These are phyloP conservation scores for Stomorhina lunata DNA, from an alignment of 2,888 invertebrate species.

Conservation along the genomic window DNA sequence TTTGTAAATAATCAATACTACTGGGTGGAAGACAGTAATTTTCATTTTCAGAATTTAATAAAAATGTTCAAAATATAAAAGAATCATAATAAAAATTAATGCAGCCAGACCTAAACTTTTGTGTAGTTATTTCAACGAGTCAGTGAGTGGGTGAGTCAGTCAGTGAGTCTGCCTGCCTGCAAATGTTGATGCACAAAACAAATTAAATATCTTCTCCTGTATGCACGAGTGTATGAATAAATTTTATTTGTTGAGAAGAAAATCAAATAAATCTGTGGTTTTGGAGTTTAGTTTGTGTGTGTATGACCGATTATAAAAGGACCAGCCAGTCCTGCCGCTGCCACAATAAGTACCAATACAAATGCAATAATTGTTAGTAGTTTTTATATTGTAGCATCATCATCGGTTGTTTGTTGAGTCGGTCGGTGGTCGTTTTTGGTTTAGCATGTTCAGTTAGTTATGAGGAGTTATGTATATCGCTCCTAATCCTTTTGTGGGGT, in stretches of 20 bases:
- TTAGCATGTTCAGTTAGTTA: background rate
- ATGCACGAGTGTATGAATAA: constrained; percentile 33
- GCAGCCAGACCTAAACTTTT: background rate
- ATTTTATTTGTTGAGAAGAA: constrained; percentile 44
- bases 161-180: background rate
- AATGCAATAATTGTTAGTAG: background rate
- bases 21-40: constrained; percentile 48
- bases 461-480: background rate
- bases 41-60: constrained; percentile 11
- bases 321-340: background rate
- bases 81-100: constrained; percentile 16
- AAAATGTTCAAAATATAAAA: constrained; percentile 17
- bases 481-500: constrained; percentile 37
- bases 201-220: constrained; percentile 32
- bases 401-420: background rate
- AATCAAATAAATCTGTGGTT: constrained; percentile 53
- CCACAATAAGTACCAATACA: background rate
- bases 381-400: background rate
- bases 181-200: constrained; percentile 16
- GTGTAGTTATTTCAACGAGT: background rate
- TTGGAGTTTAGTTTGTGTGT: constrained; percentile 5
- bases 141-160: background rate
- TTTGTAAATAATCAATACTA: constrained; percentile 64
- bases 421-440: background rate
- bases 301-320: background rate